phyloP scores from a whole-genome alignment of 2,797 vertebrate genomes.

The Gobionotothen gibberifrons region DNA sequence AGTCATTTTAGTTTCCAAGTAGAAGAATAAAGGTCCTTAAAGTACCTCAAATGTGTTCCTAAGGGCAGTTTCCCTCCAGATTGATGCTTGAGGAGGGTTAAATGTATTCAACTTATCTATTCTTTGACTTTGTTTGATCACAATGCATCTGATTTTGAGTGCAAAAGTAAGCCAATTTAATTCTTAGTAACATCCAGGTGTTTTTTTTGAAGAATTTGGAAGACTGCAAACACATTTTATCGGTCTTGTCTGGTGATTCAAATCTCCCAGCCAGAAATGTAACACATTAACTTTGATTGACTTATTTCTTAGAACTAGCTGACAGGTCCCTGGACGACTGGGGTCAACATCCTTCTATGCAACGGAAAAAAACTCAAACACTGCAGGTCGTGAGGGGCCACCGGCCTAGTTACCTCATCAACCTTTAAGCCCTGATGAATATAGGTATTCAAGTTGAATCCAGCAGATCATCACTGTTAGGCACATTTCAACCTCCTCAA shows the following conservation, averaged over 20 bases:
- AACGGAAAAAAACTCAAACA: constrained; percentile 48
- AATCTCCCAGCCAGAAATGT: background rate
- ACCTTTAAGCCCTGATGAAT: background rate
- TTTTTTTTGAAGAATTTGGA: background rate
- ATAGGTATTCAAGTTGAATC: background rate
- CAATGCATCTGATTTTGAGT: background rate
- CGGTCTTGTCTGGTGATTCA: background rate
- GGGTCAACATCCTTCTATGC: constrained; percentile 57
- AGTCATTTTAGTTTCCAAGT: background rate
- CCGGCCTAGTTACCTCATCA: constrained; percentile 18
- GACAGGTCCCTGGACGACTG: constrained; percentile 25
- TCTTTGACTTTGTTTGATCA: constrained; percentile 4
- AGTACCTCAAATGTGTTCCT: background rate
- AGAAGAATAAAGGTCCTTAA: background rate
- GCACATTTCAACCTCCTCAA: background rate
- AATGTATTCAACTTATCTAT: background rate
- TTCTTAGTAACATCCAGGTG: background rate
- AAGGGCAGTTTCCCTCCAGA: background rate
- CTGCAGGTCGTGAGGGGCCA: background rate
- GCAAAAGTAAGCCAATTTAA: background rate
- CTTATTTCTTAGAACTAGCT: constrained; percentile 66
- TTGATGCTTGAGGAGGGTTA: background rate
- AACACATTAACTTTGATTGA: constrained; percentile 81
- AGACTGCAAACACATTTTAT: background rate
- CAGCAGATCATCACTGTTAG: background rate